Percentiles rank a stretch among this genome's conserved stretches.
Conservation (phyloP, 2,888 invertebrate genomes). For the Odontocerum albicorne region DNA sequence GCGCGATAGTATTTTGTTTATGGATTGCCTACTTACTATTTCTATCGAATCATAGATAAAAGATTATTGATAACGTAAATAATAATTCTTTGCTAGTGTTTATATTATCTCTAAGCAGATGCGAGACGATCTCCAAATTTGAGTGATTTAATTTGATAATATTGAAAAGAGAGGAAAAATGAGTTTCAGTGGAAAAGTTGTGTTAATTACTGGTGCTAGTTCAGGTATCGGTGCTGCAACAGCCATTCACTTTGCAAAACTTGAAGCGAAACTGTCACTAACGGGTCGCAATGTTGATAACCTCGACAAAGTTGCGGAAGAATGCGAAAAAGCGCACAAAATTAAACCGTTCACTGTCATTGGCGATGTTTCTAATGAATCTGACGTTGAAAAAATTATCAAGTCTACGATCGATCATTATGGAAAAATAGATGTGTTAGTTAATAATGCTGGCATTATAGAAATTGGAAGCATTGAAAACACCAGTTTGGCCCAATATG, state of each 20-base stretch:
- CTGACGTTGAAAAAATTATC: slow-evolving; percentile 43
- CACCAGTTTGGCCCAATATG: slow-evolving; percentile 56
- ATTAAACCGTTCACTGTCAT: slow-evolving; percentile 38
- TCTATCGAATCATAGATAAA: no score
- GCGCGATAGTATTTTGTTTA: no score
- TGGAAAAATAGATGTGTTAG: slow-evolving; percentile 45
- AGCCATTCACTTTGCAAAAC: slow-evolving; percentile 63
- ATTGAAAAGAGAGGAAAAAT: no score
- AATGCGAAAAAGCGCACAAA: slow-evolving; percentile 31
- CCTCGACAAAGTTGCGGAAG: slow-evolving; percentile 44
- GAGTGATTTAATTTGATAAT: no score
- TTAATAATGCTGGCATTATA: slow-evolving; percentile 59
- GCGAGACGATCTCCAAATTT: no score
- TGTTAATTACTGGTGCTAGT: slow-evolving; percentile 67
- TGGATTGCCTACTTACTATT: no score
- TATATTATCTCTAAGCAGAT: no score
- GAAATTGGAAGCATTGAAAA: slow-evolving; percentile 53
- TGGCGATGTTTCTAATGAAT: slow-evolving; percentile 43
- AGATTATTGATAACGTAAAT: no score
- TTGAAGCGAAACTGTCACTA: slow-evolving; percentile 63
- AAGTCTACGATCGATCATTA: slow-evolving; percentile 44
- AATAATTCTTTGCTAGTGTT: no score
- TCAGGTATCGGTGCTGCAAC: slow-evolving; percentile 74
- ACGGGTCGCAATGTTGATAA: slow-evolving; percentile 59
- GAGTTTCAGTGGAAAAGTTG: slow-evolving; percentile 59